Base-by-base conservation (phyloP, 2,888 invertebrate species). In the Cataglyphis rosenhaueri region DNA sequence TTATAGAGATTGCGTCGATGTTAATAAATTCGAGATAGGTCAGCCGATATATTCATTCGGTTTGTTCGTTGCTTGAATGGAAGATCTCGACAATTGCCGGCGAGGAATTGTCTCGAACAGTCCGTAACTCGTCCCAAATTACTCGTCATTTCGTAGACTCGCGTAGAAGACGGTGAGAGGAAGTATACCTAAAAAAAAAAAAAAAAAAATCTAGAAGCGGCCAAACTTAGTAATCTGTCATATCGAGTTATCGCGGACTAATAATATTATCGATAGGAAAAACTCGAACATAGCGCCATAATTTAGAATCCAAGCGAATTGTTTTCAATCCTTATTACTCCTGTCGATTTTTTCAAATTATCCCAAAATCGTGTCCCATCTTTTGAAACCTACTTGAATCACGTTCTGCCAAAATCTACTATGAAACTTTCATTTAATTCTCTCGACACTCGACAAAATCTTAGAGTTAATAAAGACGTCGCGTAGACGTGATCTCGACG, bases 221-320 rank as follows among this genome's bases (percentile, higher is more conserved):
- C 93, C 93, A 93, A 93, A 93, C 87, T 91, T 90, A 90, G 89
- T 87, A 90, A 91, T 86, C 90, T 79, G 91, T 92, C 91, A 91
- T 92, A 92, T 92, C 92, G 92, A 92, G 91, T 88, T 86, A 88
- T 89, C 88, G 89, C 88, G 86, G 88, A 90, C 90, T 91, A 90
- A 90, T 90, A 86, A 70, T 86, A 84, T 87, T 86, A 87, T 89
- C 85, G 87, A 88, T 87, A 86, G 86, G 86, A 87, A 84, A 84
- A 83, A 84, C 90, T 88, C 85, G 90, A 88, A 59, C 61, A 59
- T 88, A 86, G 87, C 83, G 89, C 85, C 82, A 83, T 68, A 86
- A 84, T 85, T 79, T 79, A 70, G 64, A 79, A 79, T 57, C 57
- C 75, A 41, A 75, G 32, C 38, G 81, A 57, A 79, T 79, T 70